Evolutionary conservation across 1,140 invertebrate species (phyloP).

Genomic region (Trichonephila clavata): DNA sequence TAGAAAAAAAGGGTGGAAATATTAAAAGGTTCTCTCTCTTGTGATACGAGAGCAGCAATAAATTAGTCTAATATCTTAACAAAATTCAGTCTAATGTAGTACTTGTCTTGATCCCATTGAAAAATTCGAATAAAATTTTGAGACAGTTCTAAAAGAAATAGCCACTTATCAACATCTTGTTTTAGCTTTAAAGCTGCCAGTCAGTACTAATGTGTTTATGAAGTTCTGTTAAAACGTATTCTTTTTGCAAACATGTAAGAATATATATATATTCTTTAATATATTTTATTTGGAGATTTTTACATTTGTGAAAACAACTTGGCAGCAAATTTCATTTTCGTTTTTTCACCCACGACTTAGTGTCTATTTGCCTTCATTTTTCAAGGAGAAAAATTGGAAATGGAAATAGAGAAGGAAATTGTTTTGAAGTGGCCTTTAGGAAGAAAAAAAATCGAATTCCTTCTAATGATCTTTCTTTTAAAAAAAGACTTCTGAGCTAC

Average conservation of each 20-base stretch:
- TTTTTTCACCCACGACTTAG: conserved; percentile 18
- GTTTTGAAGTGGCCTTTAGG: neutral
- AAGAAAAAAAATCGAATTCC: conserved; percentile 21
- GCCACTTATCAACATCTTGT: neutral
- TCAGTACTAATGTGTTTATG: conserved; percentile 17
- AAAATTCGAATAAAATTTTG: neutral
- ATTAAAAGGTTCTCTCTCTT: neutral
- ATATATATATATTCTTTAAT: neutral
- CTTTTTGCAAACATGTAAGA: neutral
- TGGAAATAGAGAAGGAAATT: neutral
- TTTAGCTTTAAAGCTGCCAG: neutral
- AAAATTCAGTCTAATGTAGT: conserved; percentile 15
- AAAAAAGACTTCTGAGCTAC: neutral
- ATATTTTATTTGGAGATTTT: conserved; percentile 8
- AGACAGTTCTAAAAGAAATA: neutral
- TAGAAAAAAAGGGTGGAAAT: neutral
- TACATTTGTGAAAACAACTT: conserved; percentile 36
- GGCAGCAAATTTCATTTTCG: conserved; percentile 34
- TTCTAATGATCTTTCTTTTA: neutral
- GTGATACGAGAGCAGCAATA: conserved; percentile 16
- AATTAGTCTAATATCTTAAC: conserved; percentile 52
- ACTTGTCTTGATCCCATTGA: conserved; percentile 50
- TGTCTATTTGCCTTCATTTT: conserved; percentile 7
- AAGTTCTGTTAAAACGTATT: neutral
- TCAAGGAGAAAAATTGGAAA: neutral